A percentile compares a stretch with the other conserved stretches of the same genome.
These are phyloP conservation scores for Equus przewalskii DNA, from an alignment of 2,113 vertebrate genomes.

Conservation along the genomic window DNA sequence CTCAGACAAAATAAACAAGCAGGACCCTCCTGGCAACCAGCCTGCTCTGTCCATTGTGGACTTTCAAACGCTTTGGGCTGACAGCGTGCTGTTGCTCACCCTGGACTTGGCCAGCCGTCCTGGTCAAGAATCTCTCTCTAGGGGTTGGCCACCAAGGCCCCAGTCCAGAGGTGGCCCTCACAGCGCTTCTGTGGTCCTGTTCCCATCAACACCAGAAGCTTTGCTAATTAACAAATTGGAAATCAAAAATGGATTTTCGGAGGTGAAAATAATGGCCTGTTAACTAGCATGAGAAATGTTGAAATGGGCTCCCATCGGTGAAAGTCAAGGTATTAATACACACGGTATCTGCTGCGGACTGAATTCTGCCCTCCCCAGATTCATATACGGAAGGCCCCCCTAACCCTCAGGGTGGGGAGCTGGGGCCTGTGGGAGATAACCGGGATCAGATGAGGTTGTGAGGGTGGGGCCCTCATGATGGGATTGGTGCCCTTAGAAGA, in stretches of 20 bases:
- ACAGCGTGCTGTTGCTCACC: fast-evolving
- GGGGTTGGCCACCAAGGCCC: neutral
- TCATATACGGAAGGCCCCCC: neutral
- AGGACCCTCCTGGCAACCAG: neutral
- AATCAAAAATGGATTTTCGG: neutral
- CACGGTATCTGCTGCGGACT: fast-evolving
- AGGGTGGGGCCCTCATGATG: neutral
- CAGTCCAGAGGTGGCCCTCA: neutral
- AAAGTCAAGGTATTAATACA: fast-evolving
- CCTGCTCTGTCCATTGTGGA: neutral
- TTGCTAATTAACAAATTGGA: neutral
- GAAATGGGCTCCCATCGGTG: neutral
- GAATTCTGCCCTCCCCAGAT: neutral
- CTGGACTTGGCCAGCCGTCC: fast-evolving
- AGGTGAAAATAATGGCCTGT: neutral
- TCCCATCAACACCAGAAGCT: neutral
- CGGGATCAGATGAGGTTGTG: neutral
- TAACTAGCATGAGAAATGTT: fast-evolving
- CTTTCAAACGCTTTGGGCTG: neutral
- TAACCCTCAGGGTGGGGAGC: neutral
- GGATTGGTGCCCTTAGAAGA: neutral
- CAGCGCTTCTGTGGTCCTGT: neutral
- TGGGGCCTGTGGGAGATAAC: too few relatives aligned
- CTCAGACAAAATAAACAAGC: neutral
- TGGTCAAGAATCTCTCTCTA: neutral